A percentile compares a stretch with the other conserved stretches of the same genome.
phyloP scores from a whole-genome alignment of 2,888 invertebrate species.

The Trichogramma dendrolimi region DNA sequence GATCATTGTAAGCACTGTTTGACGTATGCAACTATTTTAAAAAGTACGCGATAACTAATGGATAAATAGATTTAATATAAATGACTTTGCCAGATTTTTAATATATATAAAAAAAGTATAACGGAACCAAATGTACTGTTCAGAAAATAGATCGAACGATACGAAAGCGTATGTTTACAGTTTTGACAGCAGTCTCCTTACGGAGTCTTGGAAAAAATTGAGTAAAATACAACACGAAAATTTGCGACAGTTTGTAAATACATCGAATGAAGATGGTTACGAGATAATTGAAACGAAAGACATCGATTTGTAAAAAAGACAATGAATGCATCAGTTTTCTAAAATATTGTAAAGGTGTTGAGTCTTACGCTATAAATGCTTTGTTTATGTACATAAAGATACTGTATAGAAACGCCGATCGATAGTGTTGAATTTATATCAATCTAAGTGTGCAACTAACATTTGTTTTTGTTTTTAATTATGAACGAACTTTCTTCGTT shows the following conservation, averaged over 20 bases:
- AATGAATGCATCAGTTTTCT: background rate
- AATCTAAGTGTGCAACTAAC: too few species aligned
- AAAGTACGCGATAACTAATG: background rate
- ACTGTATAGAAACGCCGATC: too few species aligned
- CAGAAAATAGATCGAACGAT: conserved; percentile 9
- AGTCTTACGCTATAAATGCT: too few species aligned
- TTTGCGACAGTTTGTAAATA: conserved; percentile 26
- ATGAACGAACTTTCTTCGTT: too few species aligned
- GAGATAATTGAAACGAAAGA: conserved; percentile 11
- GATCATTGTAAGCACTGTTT: conserved; percentile 12
- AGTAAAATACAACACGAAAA: background rate
- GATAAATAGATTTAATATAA: background rate
- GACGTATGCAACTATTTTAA: conserved; percentile 14
- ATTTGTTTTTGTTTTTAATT: too few species aligned
- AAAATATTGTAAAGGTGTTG: too few species aligned
- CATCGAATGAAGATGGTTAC: conserved; percentile 15
- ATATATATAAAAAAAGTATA: conserved; percentile 10
- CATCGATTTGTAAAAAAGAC: conserved; percentile 7
- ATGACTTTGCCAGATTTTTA: background rate
- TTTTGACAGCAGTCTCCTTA: conserved; percentile 25
- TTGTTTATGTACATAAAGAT: too few species aligned
- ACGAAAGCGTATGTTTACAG: conserved; percentile 5
- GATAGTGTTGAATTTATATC: too few species aligned
- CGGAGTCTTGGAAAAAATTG: conserved; percentile 5
- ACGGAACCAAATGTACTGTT: conserved; percentile 9